Evolutionary conservation across 2,113 vertebrate genomes (phyloP).

Genomic region (Daboia siamensis): DNA sequence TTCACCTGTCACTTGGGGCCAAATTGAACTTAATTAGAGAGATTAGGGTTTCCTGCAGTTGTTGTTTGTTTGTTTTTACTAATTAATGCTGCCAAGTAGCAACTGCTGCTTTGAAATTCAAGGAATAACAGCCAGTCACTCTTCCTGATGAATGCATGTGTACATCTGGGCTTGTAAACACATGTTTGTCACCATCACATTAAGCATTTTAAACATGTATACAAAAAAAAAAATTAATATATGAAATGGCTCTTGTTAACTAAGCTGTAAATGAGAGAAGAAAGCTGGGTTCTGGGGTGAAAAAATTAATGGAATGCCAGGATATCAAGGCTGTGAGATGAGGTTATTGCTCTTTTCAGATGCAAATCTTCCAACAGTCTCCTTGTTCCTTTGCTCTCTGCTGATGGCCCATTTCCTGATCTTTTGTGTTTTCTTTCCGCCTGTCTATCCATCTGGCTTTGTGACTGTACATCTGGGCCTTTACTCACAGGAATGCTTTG

Average conservation of each 20-base stretch:
- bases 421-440: constrained; percentile 22
- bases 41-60: not conserved
- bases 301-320: not conserved
- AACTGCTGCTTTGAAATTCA: not conserved
- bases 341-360: rapidly evolving
- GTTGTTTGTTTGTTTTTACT: not conserved
- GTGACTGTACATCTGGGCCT: constrained; percentile 64
- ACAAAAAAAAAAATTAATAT: not conserved
- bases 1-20: not conserved
- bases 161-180: not conserved
- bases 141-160: not conserved
- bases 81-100: not conserved
- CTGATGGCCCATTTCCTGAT: constrained; percentile 41
- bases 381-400: constrained; percentile 34
- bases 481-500: constrained; percentile 71
- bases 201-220: not conserved
- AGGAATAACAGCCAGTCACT: not conserved
- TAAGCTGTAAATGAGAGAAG: not conserved
- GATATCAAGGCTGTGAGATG: constrained; percentile 16
- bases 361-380: not conserved
- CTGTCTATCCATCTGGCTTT: constrained; percentile 27
- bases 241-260: not conserved
- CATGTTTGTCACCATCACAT: not conserved
- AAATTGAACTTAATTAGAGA: not conserved
- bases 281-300: not conserved